Evolutionary conservation across 2,113 vertebrate species (phyloP), one percentile per base, ranked within the genome.

Genomic region (Euleptes europaea): DNA sequence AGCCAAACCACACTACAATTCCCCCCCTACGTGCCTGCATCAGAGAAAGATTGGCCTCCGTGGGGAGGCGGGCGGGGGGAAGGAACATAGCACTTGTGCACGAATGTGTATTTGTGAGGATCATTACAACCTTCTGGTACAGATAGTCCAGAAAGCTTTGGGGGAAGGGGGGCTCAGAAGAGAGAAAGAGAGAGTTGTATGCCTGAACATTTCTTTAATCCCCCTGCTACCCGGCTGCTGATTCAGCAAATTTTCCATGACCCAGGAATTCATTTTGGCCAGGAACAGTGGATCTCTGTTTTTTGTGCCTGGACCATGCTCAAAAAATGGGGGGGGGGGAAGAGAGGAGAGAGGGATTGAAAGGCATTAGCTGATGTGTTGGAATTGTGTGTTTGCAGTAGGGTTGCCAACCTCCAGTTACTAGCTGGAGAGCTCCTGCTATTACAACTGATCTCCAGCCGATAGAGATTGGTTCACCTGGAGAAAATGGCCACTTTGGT

Each of bases 161-260:
- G 15, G 35, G 4, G 69, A 1, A 3, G 19, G 13, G 31, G 28
- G 54, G 21, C 54, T 23, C 54, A 23, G 17, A 40, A 51, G 33
- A 60, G 38, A 72, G 67, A 71, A 54, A 71, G 40, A 83, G 70
- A 65, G 81, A 31, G 84, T 49, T 73, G 51, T 63, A 28, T 49
- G 84, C 63, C 54, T 85, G 69, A 23, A 38, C 77, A 80, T 79
- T 79, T 85, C 77, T 73, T 51, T 85, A 85, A 79, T 85, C 84
- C 84, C 60, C 63, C 35, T 15, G 65, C 65, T 60, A 13, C 65
- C 66, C 54, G 26, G 69, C 54, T 65, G 69, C 84, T 80, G 84
- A 85, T 80, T 85, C 76, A 85, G 84, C 84, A 73, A 35, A 80
- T 85, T 80, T 85, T 85, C 84, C 84, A 85, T 12, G 54, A n/a